These are phyloP conservation scores for Tragopan temminckii DNA, from an alignment of 2,797 vertebrate genomes.

Conservation along the genomic window DNA sequence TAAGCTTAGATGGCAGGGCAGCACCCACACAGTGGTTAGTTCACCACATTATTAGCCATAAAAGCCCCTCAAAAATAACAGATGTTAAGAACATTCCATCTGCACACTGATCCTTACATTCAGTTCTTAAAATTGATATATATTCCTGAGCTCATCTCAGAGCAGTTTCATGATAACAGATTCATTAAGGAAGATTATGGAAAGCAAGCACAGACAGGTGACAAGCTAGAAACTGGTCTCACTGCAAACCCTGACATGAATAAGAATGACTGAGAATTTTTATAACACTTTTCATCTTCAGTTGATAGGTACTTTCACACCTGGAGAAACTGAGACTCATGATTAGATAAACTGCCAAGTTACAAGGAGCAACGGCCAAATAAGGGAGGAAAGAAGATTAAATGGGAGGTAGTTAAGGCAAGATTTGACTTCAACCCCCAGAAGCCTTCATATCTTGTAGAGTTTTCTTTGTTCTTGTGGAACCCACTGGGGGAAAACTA, in stretches of 20 bases:
- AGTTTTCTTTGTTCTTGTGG: neutral
- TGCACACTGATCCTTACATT: neutral
- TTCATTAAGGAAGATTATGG: slow-evolving; percentile 27
- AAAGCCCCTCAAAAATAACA: neutral
- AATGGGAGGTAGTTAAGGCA: neutral
- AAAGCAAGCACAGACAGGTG: slow-evolving; percentile 40
- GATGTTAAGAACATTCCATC: neutral
- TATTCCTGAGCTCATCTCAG: neutral
- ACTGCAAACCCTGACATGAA: slow-evolving; percentile 32
- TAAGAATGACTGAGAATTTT: slow-evolving; percentile 38
- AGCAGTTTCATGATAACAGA: neutral
- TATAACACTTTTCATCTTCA: slow-evolving; percentile 39
- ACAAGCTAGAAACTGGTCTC: slow-evolving; percentile 11
- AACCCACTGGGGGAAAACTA: neutral
- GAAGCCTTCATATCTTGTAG: neutral
- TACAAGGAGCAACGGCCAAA: neutral
- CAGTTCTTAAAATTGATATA: neutral
- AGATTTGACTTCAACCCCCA: neutral
- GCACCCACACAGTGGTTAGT: neutral
- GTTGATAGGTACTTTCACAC: slow-evolving; percentile 16
- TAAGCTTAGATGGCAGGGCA: neutral
- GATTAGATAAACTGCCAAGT: slow-evolving; percentile 20
- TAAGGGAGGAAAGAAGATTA: neutral
- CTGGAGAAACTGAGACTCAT: slow-evolving; percentile 18
- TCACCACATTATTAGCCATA: neutral